Percentiles rank a stretch among this genome's conserved stretches.
Evolutionary conservation across 2,888 invertebrate genomes (phyloP).

Genomic region (Drosophila borealis): DNA sequence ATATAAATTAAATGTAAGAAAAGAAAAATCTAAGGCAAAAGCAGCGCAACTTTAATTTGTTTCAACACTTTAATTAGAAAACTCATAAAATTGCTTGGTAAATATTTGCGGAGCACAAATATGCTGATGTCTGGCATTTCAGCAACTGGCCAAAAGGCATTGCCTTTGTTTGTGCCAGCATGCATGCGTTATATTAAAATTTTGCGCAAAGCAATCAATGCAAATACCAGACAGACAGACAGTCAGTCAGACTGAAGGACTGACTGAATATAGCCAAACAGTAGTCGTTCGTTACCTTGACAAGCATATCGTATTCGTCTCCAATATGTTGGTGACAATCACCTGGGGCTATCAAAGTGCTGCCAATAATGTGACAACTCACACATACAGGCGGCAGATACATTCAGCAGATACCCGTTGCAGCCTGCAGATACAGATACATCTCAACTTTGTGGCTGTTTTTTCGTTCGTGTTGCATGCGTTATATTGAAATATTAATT

Average conservation of each 20-base stretch:
- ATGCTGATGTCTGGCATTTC: conserved; percentile 48
- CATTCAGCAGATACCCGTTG: neutral
- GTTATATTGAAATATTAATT: conserved; percentile 72
- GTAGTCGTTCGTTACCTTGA: conserved; percentile 57
- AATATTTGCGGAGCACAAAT: conserved; percentile 56
- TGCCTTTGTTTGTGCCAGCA: conserved; percentile 58
- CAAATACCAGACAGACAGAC: conserved; percentile 43
- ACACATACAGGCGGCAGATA: conserved; percentile 27
- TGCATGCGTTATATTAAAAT: conserved; percentile 70
- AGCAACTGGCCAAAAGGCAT: conserved; percentile 44
- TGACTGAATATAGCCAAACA: conserved; percentile 28
- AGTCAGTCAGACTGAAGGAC: conserved; percentile 18
- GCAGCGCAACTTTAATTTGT: conserved; percentile 19
- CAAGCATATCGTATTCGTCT: conserved; percentile 71
- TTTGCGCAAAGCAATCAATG: conserved; percentile 61
- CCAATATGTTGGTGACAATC: conserved; percentile 72
- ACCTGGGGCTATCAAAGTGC: conserved; percentile 71
- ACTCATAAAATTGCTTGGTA: conserved; percentile 40
- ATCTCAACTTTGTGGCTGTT: conserved; percentile 53
- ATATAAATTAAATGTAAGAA: conserved; percentile 13
- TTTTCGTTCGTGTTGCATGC: conserved; percentile 38
- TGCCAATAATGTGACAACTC: conserved; percentile 68
- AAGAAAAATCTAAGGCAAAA: conserved; percentile 5
- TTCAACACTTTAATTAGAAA: conserved; percentile 53
- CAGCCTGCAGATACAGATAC: conserved; percentile 5